Evolutionary conservation across 2,113 vertebrate genomes (phyloP).

Genomic region (Hemicordylus capensis): DNA sequence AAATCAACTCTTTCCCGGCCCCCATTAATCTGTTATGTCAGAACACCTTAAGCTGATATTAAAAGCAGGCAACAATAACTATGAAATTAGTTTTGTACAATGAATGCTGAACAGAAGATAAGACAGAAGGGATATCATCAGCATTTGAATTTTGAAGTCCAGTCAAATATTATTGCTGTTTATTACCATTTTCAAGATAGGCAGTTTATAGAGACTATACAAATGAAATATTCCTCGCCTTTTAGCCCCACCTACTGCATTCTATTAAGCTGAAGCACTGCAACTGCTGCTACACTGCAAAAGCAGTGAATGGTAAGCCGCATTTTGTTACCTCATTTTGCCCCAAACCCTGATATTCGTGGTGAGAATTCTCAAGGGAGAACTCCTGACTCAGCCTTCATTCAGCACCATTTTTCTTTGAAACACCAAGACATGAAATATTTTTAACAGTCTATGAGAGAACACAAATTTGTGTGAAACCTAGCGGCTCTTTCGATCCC

Average conservation of each 20-base stretch:
- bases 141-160: background rate
- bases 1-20: constrained; percentile 14
- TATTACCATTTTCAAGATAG: background rate
- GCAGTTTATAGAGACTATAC: background rate
- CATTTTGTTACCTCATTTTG: too few relatives aligned
- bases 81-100: constrained; percentile 6
- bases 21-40: constrained; percentile 35
- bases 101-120: background rate
- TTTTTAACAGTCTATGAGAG: background rate
- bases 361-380: too few relatives aligned
- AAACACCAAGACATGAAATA: too few relatives aligned
- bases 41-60: constrained; percentile 12
- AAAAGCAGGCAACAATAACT: constrained; percentile 41
- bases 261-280: too few relatives aligned
- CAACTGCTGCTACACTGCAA: too few relatives aligned
- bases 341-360: too few relatives aligned
- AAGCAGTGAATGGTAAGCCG: too few relatives aligned
- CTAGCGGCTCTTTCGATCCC: background rate
- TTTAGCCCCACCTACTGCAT: background rate
- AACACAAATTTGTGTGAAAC: background rate
- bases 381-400: too few relatives aligned
- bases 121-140: background rate
- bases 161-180: background rate
- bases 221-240: background rate
- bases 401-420: too few relatives aligned